Conservation (phyloP, 2,113 vertebrate species). For the Steatornis caripensis region DNA sequence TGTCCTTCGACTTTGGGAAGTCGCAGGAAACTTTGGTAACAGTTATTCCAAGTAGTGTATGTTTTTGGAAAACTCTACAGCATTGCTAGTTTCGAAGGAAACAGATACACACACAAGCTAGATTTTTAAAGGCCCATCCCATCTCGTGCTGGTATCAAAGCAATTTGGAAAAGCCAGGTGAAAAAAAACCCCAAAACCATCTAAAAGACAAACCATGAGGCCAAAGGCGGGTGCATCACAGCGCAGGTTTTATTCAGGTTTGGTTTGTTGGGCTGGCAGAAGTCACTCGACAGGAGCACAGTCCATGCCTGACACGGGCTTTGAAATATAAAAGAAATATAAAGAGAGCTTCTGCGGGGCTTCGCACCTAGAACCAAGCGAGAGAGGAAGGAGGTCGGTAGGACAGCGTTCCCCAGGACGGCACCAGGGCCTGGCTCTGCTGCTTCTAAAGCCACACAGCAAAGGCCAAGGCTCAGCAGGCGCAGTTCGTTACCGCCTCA, state of each 20-base stretch:
- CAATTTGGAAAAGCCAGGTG: not conserved
- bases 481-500: accelerated
- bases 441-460: not conserved
- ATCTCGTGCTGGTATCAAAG: accelerated
- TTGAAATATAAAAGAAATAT: conserved; percentile 14
- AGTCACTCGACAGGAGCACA: not conserved
- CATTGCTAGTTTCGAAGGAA: too few relatives aligned
- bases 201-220: not conserved
- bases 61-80: too few relatives aligned
- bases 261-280: not conserved
- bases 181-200: not conserved
- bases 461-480: not conserved
- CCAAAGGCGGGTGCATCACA: not conserved
- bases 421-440: not conserved
- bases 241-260: conserved; percentile 32
- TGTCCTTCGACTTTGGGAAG: too few relatives aligned
- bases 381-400: not conserved
- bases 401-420: not conserved
- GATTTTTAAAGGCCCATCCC: too few relatives aligned
- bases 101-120: too few relatives aligned
- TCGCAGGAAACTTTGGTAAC: too few relatives aligned
- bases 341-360: not conserved
- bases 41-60: too few relatives aligned
- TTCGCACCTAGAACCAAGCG: not conserved
- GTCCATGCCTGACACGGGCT: not conserved